Conservation (phyloP, 1,140 invertebrate species). For the Tetraneura akinire region DNA sequence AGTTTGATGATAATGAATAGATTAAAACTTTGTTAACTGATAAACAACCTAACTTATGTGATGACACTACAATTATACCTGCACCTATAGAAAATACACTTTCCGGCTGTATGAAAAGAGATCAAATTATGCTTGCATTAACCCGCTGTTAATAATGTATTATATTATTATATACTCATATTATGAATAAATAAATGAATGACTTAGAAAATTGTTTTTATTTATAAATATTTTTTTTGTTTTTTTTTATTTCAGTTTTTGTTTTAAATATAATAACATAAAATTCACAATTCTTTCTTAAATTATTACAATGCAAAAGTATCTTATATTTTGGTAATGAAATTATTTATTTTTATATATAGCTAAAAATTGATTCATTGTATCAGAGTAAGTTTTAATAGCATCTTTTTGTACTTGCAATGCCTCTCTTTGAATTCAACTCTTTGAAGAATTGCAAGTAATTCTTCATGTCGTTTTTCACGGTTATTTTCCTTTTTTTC, state of each 20-base stretch:
- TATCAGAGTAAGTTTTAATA: too few relatives aligned
- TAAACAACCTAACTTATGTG: not conserved
- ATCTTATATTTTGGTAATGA: too few relatives aligned
- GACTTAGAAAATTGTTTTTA: too few relatives aligned
- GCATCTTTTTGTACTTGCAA: not conserved
- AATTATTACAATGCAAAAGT: not conserved
- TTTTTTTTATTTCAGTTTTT: not conserved
- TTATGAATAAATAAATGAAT: too few relatives aligned
- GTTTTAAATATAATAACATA: not conserved
- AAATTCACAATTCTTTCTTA: too few relatives aligned
- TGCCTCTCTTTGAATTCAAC: not conserved
- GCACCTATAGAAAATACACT: too few relatives aligned
- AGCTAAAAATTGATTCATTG: too few relatives aligned
- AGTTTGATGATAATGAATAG: conserved; percentile 3
- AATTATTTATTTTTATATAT: too few relatives aligned
- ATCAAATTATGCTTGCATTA: too few relatives aligned
- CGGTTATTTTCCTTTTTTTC: not conserved
- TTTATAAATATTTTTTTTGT: not conserved
- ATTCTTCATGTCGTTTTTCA: not conserved
- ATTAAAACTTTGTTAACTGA: not conserved
- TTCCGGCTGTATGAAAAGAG: too few relatives aligned
- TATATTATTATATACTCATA: too few relatives aligned
- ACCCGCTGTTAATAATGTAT: too few relatives aligned
- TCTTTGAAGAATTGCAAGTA: not conserved
- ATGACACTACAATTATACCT: not conserved